These are phyloP conservation scores for Streptopelia turtur DNA, from an alignment of 2,797 vertebrate species.

Conservation along the genomic window DNA sequence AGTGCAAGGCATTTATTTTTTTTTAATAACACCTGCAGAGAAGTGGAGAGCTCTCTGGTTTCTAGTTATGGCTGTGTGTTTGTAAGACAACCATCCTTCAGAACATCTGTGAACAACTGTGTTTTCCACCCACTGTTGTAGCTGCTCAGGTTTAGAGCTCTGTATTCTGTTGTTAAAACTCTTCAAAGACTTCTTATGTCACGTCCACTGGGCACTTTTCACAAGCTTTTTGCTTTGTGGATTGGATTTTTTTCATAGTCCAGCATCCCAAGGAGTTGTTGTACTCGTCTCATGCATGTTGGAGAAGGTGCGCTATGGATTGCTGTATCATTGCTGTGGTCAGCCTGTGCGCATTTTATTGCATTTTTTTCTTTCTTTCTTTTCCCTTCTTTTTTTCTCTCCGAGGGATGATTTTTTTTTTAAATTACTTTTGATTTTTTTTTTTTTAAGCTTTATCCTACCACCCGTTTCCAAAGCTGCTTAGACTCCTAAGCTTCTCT, in stretches of 20 bases:
- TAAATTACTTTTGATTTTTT: background rate
- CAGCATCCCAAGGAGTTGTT: background rate
- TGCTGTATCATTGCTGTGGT: background rate
- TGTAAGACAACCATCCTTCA: background rate
- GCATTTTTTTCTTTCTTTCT: background rate
- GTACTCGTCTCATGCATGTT: background rate
- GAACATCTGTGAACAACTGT: background rate
- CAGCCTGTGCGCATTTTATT: background rate
- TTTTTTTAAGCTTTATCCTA: background rate
- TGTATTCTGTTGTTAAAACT: background rate
- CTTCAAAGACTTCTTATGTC: background rate
- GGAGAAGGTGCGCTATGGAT: background rate
- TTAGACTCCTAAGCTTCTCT: background rate
- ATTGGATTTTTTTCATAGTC: background rate
- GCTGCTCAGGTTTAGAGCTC: background rate
- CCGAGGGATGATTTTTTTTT: background rate
- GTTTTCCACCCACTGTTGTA: background rate
- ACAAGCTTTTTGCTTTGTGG: background rate
- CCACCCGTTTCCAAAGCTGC: background rate
- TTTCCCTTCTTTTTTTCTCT: background rate
- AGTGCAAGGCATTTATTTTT: background rate
- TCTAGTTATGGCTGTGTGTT: background rate
- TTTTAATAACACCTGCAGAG: background rate
- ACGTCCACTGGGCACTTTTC: background rate
- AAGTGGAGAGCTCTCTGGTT: background rate